phyloP scores from a whole-genome alignment of 2,888 invertebrate species.

The Tachystola acroxantha region DNA sequence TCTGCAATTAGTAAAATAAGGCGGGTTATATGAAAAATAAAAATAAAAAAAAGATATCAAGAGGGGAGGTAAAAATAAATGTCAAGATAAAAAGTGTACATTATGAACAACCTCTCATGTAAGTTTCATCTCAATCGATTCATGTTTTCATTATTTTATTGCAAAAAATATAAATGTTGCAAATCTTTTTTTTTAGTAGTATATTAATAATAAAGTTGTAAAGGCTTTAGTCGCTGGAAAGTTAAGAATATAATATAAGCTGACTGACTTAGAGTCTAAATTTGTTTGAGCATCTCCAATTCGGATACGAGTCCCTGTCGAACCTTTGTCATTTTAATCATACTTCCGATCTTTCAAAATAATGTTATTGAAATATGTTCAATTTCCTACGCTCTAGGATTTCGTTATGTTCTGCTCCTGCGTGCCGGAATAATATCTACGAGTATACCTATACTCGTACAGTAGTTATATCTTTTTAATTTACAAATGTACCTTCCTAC shows the following conservation, averaged over 20 bases:
- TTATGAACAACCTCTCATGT: no score
- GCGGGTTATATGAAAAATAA: no score
- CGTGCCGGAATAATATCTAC: constrained; percentile 29
- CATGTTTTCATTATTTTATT: no score
- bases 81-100: no score
- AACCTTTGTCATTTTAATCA: constrained; percentile 77
- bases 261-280: constrained; percentile 41
- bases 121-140: no score
- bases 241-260: constrained; percentile 33
- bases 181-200: no score
- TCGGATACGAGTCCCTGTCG: constrained; percentile 56
- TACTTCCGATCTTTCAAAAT: constrained; percentile 74
- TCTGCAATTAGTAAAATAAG: no score
- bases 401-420: constrained; percentile 54
- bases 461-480: no score
- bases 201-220: constrained; percentile 58
- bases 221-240: constrained; percentile 34
- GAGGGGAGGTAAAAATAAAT: no score
- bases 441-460: constrained; percentile 17
- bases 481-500: no score
- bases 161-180: no score
- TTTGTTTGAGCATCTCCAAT: constrained; percentile 34
- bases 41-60: no score
- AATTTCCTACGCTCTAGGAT: constrained; percentile 63
- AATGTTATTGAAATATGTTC: constrained; percentile 77